Conservation (phyloP, 2,888 invertebrate species). For the Erebia ligea region DNA sequence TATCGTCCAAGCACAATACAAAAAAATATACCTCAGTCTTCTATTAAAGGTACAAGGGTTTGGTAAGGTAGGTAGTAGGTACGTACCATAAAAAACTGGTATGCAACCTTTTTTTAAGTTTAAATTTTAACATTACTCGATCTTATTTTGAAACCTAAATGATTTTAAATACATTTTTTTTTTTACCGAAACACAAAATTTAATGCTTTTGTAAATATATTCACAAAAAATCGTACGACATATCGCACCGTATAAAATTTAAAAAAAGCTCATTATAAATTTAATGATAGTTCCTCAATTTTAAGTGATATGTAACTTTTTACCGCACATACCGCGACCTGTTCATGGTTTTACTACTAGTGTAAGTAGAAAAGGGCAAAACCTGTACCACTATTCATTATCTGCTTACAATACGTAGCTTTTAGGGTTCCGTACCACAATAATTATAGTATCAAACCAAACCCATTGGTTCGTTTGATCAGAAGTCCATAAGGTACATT, state of each 20-base stretch:
- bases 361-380: constrained; percentile 28
- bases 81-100: no score
- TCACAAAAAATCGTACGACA: constrained; percentile 22
- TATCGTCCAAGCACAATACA: no score
- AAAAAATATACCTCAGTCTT: no score
- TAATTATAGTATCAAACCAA: background rate
- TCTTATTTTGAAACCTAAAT: no score
- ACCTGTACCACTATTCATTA: constrained; percentile 28
- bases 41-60: no score
- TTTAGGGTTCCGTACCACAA: constrained; percentile 3
- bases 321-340: constrained; percentile 31
- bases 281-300: constrained; percentile 38
- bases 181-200: no score
- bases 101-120: no score
- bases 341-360: constrained; percentile 20
- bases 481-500: background rate
- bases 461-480: background rate
- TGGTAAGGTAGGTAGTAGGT: no score
- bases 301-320: constrained; percentile 41
- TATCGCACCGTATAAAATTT: constrained; percentile 22
- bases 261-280: background rate
- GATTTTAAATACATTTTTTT: no score
- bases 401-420: constrained; percentile 29
- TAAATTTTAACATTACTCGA: no score
- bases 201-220: no score